Evolutionary conservation across 2,888 invertebrate species (phyloP).

Genomic region (Drosophila testacea): DNA sequence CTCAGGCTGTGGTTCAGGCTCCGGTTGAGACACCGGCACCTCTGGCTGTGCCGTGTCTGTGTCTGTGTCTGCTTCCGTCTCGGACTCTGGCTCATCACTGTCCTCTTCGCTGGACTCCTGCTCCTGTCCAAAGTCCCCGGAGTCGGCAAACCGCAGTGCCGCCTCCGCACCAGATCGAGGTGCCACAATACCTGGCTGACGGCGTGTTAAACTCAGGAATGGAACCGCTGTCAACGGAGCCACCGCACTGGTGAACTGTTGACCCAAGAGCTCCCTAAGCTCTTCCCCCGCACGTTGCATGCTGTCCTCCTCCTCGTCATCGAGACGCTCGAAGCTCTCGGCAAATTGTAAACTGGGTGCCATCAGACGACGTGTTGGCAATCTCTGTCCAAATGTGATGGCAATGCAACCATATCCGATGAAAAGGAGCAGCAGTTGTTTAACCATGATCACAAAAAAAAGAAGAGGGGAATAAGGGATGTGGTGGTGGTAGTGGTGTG

Average conservation of each 20-base stretch:
- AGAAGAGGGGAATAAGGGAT: background rate
- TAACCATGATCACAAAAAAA: slow-evolving; percentile 14
- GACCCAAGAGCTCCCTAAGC: slow-evolving; percentile 49
- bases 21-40: background rate
- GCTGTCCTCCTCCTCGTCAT: slow-evolving; percentile 12
- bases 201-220: slow-evolving; percentile 26
- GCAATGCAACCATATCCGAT: slow-evolving; percentile 30
- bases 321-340: slow-evolving; percentile 68
- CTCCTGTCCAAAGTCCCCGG: slow-evolving; percentile 21
- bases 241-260: slow-evolving; percentile 57
- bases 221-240: slow-evolving; percentile 55
- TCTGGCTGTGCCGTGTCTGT: slow-evolving; percentile 12
- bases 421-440: slow-evolving; percentile 40
- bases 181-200: slow-evolving; percentile 58
- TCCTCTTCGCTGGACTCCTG: slow-evolving; percentile 50
- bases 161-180: slow-evolving; percentile 50
- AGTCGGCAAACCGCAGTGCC: slow-evolving; percentile 33
- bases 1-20: background rate
- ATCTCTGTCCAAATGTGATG: slow-evolving; percentile 30
- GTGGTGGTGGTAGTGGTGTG: background rate
- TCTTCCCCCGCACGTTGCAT: slow-evolving; percentile 38
- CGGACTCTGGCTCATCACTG: slow-evolving; percentile 26
- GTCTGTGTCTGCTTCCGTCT: slow-evolving; percentile 29
- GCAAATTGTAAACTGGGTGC: slow-evolving; percentile 48
- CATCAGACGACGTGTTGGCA: slow-evolving; percentile 42